Evolutionary conservation across 1,140 invertebrate species (phyloP), one percentile per base, ranked within the genome.

Genomic region (Drosophila punjabiensis): DNA sequence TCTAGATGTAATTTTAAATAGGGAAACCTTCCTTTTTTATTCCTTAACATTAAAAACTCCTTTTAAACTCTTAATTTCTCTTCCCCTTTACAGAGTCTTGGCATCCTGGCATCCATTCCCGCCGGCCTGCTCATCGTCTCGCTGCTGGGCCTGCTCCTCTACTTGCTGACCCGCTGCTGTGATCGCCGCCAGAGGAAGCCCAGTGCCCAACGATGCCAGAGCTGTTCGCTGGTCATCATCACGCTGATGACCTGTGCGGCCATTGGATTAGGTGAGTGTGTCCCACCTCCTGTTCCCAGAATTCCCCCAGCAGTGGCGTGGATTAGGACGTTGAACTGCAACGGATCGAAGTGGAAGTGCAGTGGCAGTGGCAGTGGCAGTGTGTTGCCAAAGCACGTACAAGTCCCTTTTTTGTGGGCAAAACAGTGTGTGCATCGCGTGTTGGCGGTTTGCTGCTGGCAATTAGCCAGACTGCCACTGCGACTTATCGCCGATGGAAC

Each of bases 101-200:
- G 97, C 32, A 98, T 99, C 86, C 94, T 98, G 69, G 98, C 96
- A 45, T 98, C 97, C 41, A 95, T 98, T 81, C 98, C 98, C 13
- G 97, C 98, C 70, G 96, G 96, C 37, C 97, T 97, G 95, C 95
- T 98, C 77, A 98, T 98, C 82, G 93, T 98, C 32, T 98, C 98
- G 6, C 94, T 99, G 64, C 94, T 98, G 71, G 95, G 98, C 43
- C 95, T 98, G 77, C 95, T 98, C 79, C 96, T 98, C 71, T 99
- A 98, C 94, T 94, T 99, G 82, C 95, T 98, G 91, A 98, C 98
- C 76, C 95, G 98, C 94, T 99, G 98, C 94, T 99, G 98, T 95
- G 98, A 98, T 94, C 95, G 97, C 82, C 97, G 97, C 93, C 96
- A 96, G 76, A 95, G 97, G 69, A 95, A 96, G 71, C 95, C 95